phyloP scores from a whole-genome alignment of 1,140 invertebrate species.

The Scylla paramamosain region DNA sequence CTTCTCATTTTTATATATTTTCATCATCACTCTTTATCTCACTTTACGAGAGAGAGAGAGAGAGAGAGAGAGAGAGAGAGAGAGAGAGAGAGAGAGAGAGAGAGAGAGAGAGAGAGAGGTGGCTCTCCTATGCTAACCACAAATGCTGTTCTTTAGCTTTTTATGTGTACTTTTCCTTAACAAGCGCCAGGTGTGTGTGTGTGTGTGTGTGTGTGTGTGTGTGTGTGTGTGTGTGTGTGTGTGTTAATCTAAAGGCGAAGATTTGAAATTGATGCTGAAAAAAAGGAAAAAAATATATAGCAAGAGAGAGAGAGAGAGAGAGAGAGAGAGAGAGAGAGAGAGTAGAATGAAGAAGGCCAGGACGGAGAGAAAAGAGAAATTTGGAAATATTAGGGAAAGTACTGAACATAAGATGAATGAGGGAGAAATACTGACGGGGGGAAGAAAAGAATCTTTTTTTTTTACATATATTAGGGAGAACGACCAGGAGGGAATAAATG shows the following conservation, averaged over 20 bases:
- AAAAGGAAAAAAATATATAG: too few relatives aligned
- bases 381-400: neutral
- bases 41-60: neutral
- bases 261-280: neutral
- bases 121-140: too few relatives aligned
- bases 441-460: neutral
- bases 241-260: neutral
- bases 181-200: slow-evolving; percentile 5
- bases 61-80: neutral
- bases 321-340: neutral
- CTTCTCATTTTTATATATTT: neutral
- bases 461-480: neutral
- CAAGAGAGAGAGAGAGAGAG: neutral
- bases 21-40: neutral
- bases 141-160: too few relatives aligned
- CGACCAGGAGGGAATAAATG: too few relatives aligned
- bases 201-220: slow-evolving; percentile 23
- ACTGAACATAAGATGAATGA: neutral
- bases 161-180: too few relatives aligned
- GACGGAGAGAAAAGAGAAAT: slow-evolving; percentile 7
- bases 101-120: too few relatives aligned
- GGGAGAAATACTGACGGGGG: neutral
- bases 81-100: neutral
- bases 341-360: neutral
- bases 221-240: slow-evolving; percentile 1